Percentiles rank a stretch among this genome's conserved stretches.
Evolutionary conservation across 2,888 invertebrate species (phyloP).

Genomic region (Dinocampus coccinellae): DNA sequence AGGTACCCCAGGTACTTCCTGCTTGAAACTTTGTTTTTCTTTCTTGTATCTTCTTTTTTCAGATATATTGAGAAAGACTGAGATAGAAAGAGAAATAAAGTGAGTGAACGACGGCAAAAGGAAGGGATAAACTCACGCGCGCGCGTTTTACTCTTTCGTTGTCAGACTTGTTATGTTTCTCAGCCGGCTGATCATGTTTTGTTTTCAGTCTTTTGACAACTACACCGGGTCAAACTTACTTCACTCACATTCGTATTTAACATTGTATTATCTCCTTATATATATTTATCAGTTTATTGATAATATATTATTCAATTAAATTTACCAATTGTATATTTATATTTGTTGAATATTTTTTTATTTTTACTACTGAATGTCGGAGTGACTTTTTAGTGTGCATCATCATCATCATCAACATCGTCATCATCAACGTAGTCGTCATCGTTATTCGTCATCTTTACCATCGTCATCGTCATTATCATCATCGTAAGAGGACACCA

Average conservation of each 20-base stretch:
- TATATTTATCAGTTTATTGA: too few relatives aligned
- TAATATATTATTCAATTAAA: too few relatives aligned
- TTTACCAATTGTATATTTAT: too few relatives aligned
- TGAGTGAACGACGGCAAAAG: too few relatives aligned
- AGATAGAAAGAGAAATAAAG: not conserved
- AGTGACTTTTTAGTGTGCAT: too few relatives aligned
- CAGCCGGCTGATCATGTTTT: slow-evolving; percentile 3
- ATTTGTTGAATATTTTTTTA: too few relatives aligned
- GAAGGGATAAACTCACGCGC: not conserved
- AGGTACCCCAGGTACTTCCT: slow-evolving; percentile 56
- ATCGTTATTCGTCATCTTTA: too few relatives aligned
- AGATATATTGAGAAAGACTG: slow-evolving; percentile 30
- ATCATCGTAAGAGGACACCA: slow-evolving; percentile 3
- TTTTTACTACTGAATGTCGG: too few relatives aligned
- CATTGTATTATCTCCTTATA: too few relatives aligned
- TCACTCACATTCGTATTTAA: not conserved
- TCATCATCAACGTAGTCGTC: too few relatives aligned
- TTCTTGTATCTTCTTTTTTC: slow-evolving; percentile 46
- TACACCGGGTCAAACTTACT: not conserved
- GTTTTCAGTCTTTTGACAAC: not conserved
- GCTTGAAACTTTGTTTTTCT: slow-evolving; percentile 55
- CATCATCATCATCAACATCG: too few relatives aligned
- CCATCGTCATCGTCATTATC: not conserved
- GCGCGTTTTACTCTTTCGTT: slow-evolving; percentile 22
- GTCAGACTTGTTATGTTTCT: slow-evolving; percentile 2